Evolutionary conservation across 2,113 vertebrate genomes (phyloP), one percentile per base, ranked within the genome.

Genomic region (Caretta caretta): DNA sequence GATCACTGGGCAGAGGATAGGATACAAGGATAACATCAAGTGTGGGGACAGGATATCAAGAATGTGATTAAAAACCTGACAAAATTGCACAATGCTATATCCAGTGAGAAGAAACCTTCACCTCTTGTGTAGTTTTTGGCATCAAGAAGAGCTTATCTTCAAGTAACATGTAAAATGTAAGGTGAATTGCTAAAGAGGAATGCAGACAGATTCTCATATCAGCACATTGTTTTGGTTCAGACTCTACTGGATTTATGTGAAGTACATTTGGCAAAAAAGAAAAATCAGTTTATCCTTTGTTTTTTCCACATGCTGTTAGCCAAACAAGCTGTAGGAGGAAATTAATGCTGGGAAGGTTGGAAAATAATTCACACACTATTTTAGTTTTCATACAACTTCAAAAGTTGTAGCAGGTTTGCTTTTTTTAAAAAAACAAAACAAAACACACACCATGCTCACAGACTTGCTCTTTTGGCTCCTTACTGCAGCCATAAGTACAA

Each of bases 201-300:
- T 97, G 97, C 91, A 95, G 97, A 95, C 93, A 89, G 94, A 93
- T 96, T 93, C 90, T 96, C 90, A 49, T 96, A 97, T 97, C 96
- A 97, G 78, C 90, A 94, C 31, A 59, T 97, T 96, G 91, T 97
- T 95, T 96, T 90, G 84, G 94, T 94, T 96, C 81, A 80, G 87
- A 42, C 93, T 94, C 76, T 8, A 6, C 95, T 83, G 79, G 56
- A 93, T 87, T 89, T 91, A 50, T 95, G 89, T 90, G 84, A 94
- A 97, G 86, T 84, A 92, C 1, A 3, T 4, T 19, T 80, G 92
- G 87, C 80, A 83, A 86, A 89, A 72, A 90, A 62, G 90, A 84
- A 62, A 89, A 96, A 85, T 92, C 91, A 85, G 81, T 46, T 22
- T 88, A 87, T 94, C 82, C 79, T 93, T 93, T 57, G 62, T 48